Base-by-base conservation (phyloP, 2,797 vertebrate genomes). In the Tamandua tetradactyla region DNA sequence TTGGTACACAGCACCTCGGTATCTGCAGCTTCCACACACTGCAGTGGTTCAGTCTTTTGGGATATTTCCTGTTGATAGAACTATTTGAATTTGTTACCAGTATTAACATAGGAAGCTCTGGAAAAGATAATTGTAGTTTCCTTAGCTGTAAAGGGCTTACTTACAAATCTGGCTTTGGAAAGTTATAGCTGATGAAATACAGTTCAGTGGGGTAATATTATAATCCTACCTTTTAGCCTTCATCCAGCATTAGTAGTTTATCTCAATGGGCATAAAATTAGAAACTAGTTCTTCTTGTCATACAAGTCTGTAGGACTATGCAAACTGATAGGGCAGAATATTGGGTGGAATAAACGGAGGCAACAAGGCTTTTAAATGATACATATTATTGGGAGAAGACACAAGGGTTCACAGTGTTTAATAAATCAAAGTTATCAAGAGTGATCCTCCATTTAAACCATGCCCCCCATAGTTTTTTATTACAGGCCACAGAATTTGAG, bases 21-120 rank as follows among this genome's bases (percentile, higher is more conserved):
- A 99, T 99, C 99, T 99, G 98, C 98, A 98, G 97, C 97, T 99
- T 98, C 99, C 99, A 99, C 98, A 98, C 98, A 97, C 95, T 86
- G 97, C 97, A 97, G 98, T 98, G 98, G 96, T 98, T 98, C 97
- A 98, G 98, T 98, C 98, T 98, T 98, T 98, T 98, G 98, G 98
- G 98, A 98, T 98, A 98, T 98, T 98, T 98, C 66, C 84, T 97
- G 98, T 98, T 98, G 98, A 98, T 98, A 98, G 98, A 99, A 98
- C 98, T 98, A 98, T 99, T 98, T 98, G 98, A 98, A 98, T 98
- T 98, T 98, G 98, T 98, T 98, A 98, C 98, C 98, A 98, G 98
- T 98, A 98, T 98, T 98, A 98, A 98, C 98, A 99, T 98, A 98
- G 98, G 98, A 98, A 98, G 98, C 98, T 97, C 97, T 97, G 96